These are phyloP conservation scores for Aegithalos caudatus DNA, from an alignment of 2,113 vertebrate genomes.

Conservation along the genomic window DNA sequence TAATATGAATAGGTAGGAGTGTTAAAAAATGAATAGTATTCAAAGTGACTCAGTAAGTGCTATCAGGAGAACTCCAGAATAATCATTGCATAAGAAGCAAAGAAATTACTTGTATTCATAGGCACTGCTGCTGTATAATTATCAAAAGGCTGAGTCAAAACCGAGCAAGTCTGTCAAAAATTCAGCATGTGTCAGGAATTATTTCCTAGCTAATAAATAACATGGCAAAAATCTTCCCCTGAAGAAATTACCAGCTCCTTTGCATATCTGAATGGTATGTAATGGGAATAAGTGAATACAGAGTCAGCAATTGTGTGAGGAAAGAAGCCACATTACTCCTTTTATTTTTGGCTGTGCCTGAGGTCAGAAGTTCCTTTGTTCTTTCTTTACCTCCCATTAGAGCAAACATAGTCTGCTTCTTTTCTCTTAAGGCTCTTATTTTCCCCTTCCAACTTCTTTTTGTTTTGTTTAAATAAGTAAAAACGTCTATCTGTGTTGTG, in stretches of 20 bases:
- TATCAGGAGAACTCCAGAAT: background rate
- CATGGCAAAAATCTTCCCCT: conserved; percentile 33
- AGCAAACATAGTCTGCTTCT: conserved; percentile 24
- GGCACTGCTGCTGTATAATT: conserved; percentile 36
- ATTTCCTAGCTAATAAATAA: background rate
- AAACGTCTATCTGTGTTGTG: background rate
- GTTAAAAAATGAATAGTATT: conserved; percentile 1
- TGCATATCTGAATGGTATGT: background rate
- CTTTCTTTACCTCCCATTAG: conserved; percentile 35
- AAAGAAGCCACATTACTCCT: background rate
- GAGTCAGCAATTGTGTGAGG: conserved; percentile 26
- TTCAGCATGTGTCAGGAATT: conserved; percentile 22
- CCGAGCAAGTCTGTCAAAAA: background rate
- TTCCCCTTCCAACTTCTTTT: background rate
- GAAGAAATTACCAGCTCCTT: conserved; percentile 23
- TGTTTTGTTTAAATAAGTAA: background rate
- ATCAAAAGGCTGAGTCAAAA: conserved; percentile 41
- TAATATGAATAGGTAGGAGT: background rate
- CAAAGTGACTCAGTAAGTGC: background rate
- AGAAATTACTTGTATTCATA: conserved; percentile 43
- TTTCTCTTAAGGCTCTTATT: background rate
- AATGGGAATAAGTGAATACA: background rate
- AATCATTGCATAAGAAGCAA: conserved; percentile 11
- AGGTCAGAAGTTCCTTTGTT: conserved; percentile 54
- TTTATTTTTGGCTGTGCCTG: conserved; percentile 52